These are phyloP conservation scores for Epizoanthus rinbou DNA, from an alignment of 92 coral and sea anemone genomes.

Conservation along the genomic window DNA sequence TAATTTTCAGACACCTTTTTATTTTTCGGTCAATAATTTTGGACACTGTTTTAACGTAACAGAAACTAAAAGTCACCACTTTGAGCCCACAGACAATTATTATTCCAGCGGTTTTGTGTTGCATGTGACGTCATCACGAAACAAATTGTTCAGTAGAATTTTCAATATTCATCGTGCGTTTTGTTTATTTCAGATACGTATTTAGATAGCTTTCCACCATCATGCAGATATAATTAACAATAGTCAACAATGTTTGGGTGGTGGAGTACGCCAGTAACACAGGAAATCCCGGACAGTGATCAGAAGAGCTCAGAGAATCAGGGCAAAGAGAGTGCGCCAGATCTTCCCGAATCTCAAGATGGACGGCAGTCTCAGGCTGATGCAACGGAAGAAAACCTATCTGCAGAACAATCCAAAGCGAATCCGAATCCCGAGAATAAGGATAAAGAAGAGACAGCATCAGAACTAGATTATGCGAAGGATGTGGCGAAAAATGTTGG, in stretches of 20 bases:
- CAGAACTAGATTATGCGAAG: conserved; percentile 86
- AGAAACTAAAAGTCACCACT: no score
- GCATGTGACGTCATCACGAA: no score
- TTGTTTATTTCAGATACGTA: not conserved
- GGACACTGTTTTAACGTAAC: no score
- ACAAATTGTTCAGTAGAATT: no score
- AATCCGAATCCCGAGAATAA: not conserved
- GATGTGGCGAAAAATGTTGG: conserved; percentile 96
- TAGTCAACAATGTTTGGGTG: conserved; percentile 30
- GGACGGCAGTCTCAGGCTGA: conserved; percentile 16
- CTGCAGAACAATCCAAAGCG: not conserved
- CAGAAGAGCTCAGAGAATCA: not conserved
- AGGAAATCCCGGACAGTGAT: not conserved
- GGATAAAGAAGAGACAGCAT: conserved; percentile 42
- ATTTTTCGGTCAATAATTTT: no score
- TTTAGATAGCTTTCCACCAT: not conserved
- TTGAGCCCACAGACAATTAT: no score
- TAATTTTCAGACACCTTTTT: no score
- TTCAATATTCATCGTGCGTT: no score
- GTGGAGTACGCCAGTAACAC: conserved; percentile 32
- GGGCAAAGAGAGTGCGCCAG: not conserved
- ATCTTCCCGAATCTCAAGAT: not conserved
- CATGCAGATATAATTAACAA: conserved; percentile 19
- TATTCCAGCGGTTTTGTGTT: no score
- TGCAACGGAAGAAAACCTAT: not conserved